Conservation (phyloP, 2,888 invertebrate genomes). For the Artemia sp. region DNA sequence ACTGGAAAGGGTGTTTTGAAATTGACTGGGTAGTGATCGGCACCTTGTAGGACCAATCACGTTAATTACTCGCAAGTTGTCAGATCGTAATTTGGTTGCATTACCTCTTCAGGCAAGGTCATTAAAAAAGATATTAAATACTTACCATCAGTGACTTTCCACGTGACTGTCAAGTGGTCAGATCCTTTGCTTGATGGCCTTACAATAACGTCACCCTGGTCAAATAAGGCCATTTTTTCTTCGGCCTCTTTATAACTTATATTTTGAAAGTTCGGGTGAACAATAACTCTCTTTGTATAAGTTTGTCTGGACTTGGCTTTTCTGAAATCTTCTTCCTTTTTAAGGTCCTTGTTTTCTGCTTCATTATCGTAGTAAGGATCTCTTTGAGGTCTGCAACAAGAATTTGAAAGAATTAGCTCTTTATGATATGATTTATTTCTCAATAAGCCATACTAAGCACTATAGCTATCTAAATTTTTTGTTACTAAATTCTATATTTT, state of each 20-base stretch:
- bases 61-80: too few species aligned
- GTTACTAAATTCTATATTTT: too few species aligned
- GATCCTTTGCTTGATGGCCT: constrained; percentile 92
- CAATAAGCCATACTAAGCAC: too few species aligned
- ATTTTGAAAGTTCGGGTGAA: constrained; percentile 93
- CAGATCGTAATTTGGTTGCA: too few species aligned
- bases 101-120: too few species aligned
- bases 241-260: constrained; percentile 83
- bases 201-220: constrained; percentile 90
- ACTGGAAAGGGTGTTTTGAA: too few species aligned
- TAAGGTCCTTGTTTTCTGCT: constrained; percentile 56
- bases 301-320: constrained; percentile 63
- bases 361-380: constrained; percentile 80
- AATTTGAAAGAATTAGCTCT: neutral
- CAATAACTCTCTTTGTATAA: constrained; percentile 87
- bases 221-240: constrained; percentile 72
- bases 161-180: constrained; percentile 90
- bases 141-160: constrained; percentile 75
- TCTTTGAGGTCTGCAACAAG: constrained; percentile 48
- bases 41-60: too few species aligned
- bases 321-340: constrained; percentile 60
- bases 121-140: neutral
- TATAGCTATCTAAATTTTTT: too few species aligned
- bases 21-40: too few species aligned
- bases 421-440: too few species aligned